Percentiles rank a stretch among this genome's conserved stretches.
Conservation (phyloP, 2,797 vertebrate species). For the Taeniopygia guttata region DNA sequence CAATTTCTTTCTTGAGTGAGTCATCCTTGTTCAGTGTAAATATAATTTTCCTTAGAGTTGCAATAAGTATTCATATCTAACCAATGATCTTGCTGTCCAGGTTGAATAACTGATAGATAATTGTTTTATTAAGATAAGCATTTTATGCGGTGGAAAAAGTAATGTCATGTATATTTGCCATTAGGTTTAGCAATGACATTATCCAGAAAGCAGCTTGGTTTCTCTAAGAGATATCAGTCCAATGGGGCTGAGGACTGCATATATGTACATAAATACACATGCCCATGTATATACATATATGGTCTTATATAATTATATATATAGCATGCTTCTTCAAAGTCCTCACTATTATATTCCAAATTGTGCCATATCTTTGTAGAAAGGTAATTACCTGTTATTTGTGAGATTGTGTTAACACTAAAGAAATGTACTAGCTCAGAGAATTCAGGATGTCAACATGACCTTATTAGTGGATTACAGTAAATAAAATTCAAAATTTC, state of each 20-base stretch:
- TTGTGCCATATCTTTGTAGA: not conserved
- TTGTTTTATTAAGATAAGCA: not conserved
- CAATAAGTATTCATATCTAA: not conserved
- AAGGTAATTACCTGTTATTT: not conserved
- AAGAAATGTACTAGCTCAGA: not conserved
- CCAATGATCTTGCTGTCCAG: not conserved
- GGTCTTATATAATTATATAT: not conserved
- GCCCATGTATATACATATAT: not conserved
- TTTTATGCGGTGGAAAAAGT: not conserved
- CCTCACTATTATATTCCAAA: not conserved
- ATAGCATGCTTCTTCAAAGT: not conserved
- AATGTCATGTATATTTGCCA: not conserved
- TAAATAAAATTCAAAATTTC: constrained; percentile 5
- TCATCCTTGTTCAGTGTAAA: not conserved
- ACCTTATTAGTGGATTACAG: not conserved
- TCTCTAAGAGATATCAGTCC: not conserved
- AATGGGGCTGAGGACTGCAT: not conserved
- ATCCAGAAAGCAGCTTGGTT: not conserved
- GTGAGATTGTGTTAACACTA: not conserved
- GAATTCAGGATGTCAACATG: constrained; percentile 9
- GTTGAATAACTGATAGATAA: not conserved
- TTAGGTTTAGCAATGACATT: not conserved
- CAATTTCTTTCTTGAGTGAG: constrained; percentile 4
- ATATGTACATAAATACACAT: not conserved
- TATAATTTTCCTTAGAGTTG: not conserved